Evolutionary conservation across 2,113 vertebrate species (phyloP).

Genomic region (Junco hyemalis): DNA sequence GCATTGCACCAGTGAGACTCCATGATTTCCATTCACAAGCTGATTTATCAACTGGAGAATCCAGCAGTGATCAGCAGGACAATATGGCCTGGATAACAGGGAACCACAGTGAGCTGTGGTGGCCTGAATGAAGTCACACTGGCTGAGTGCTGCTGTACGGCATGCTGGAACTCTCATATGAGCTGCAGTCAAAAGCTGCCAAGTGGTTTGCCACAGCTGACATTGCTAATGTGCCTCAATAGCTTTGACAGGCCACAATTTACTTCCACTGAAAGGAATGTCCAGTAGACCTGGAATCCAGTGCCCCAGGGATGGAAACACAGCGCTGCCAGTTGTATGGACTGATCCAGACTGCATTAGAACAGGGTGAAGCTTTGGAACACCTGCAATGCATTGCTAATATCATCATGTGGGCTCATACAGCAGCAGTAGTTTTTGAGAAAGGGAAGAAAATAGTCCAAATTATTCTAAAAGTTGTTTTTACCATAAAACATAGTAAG

Average conservation of each 20-base stretch:
- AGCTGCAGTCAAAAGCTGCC: neutral
- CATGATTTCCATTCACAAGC: neutral
- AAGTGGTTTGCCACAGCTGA: neutral
- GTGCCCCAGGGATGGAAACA: neutral
- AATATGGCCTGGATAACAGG: rapidly evolving
- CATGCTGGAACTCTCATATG: rapidly evolving
- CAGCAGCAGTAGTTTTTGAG: neutral
- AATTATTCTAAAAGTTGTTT: neutral
- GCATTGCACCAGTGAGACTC: neutral
- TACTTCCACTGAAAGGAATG: neutral
- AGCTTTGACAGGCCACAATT: neutral
- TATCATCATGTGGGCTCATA: neutral
- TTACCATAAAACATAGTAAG: neutral
- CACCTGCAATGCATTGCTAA: neutral
- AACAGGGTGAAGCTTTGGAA: neutral
- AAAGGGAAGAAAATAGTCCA: neutral
- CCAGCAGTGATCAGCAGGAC: neutral
- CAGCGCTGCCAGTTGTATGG: neutral
- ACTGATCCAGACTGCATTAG: neutral
- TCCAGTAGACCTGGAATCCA: neutral
- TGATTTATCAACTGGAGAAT: neutral
- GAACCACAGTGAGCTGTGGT: neutral
- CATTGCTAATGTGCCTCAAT: neutral
- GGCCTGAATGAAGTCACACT: neutral
- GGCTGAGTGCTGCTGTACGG: neutral